Conservation (phyloP, 2,113 vertebrate species). For the Mellivora capensis region DNA sequence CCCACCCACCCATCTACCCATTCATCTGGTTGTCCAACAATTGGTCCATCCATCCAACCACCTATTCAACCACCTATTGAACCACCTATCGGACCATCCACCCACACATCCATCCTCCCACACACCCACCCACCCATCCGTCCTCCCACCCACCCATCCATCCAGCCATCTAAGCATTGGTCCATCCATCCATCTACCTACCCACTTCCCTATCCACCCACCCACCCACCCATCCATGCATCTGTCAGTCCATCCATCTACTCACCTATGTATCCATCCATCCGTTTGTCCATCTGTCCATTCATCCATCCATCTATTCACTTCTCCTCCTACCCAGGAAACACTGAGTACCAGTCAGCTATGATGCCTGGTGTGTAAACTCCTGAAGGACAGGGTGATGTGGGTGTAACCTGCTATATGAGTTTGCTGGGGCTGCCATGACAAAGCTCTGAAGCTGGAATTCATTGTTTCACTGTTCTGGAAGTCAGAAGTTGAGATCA, state of each 20-base stretch:
- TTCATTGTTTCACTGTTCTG: background rate
- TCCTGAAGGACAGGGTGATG: too few species aligned
- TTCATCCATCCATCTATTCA: too few species aligned
- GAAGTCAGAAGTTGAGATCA: background rate
- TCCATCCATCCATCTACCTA: background rate
- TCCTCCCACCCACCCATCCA: too few species aligned
- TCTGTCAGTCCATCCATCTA: too few species aligned
- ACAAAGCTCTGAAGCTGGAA: background rate
- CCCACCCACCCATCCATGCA: rapidly evolving
- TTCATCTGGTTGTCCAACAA: rapidly evolving
- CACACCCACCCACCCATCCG: rapidly evolving
- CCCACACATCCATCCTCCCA: background rate
- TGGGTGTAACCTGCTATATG: background rate
- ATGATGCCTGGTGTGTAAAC: background rate
- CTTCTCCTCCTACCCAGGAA: background rate
- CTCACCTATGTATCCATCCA: rapidly evolving
- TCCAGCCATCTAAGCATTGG: too few species aligned
- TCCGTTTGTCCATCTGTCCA: too few species aligned
- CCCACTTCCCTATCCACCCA: background rate
- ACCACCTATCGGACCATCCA: too few species aligned
- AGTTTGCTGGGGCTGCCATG: background rate
- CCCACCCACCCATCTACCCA: rapidly evolving
- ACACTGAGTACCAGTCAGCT: background rate
- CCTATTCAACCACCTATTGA: rapidly evolving
- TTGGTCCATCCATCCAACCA: background rate